Base-by-base conservation (phyloP, 2,888 invertebrate species). In the Troglohyphantes excavatus region DNA sequence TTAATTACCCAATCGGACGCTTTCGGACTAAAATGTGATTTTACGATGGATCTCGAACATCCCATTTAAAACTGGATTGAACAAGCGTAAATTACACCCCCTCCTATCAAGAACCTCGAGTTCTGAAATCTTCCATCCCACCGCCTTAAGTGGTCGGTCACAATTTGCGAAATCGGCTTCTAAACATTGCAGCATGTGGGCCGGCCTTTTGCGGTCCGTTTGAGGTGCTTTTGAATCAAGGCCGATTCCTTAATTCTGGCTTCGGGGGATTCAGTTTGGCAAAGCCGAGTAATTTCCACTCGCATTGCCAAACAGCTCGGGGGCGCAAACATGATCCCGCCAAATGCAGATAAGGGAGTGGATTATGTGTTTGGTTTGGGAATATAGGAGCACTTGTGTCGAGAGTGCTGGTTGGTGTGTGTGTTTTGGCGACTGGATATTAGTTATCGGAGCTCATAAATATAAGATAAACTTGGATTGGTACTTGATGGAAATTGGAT, bases 161-260 rank as follows among this genome's bases (percentile, higher is more conserved):
- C 53, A 78, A 78, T 78, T 78, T 43, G 43, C 17, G 78, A 78
- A 78, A 78, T 78, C 65, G 65, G 78, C 78, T 78, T 78, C 65
- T 63, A 65, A 65, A 65, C 61, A 43, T 78, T 65, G 78, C 29
- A 23, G 39, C 65, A 23, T 39, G 59, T 46, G 6, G 9, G 33
- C 70, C 39, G 17, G 23, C 76, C 39, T 61, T 61, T 63, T 76
- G 63, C 65, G 78, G 78, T 65, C 65, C 65, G 65, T 65, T 65
- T 65, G 63, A 29, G 29, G 7, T 61, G 61, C 33, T 27, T 29
- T 33, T 19, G 53, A 75, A 75, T 61, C 27, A 75, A 27, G 61
- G n/a, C 63, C n/a, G 33, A 65, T 65, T 78, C 65, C 63, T 78
- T 78, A 65, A 78, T 78, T 78, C 63, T n/a, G 23, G 76, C 23